A percentile compares a stretch with the other conserved stretches of the same genome.
These are phyloP conservation scores for Coecobrya sp. DNA, from an alignment of 2,888 invertebrate genomes.

Conservation along the genomic window DNA sequence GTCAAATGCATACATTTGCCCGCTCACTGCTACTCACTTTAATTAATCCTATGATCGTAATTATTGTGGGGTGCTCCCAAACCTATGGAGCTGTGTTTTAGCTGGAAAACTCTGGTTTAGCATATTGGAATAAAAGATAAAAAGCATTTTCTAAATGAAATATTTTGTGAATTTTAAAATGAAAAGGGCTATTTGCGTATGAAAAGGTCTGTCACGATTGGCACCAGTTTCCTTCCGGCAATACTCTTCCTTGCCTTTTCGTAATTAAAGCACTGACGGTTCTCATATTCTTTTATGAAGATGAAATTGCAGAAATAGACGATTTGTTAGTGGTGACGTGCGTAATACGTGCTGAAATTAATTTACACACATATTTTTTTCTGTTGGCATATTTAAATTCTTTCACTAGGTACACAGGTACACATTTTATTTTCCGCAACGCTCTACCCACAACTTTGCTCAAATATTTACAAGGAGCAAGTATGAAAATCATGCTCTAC, in stretches of 20 bases:
- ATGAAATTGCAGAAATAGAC: not conserved
- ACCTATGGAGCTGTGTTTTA: not conserved
- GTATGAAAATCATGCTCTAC: conserved; percentile 1
- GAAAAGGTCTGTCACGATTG: not conserved
- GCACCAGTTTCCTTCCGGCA: conserved; percentile 5
- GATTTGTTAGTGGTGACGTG: not conserved
- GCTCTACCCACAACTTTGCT: not conserved
- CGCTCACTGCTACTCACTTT: not conserved
- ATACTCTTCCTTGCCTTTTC: not conserved
- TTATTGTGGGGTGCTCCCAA: not conserved
- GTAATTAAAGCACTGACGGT: not conserved
- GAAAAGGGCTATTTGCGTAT: not conserved
- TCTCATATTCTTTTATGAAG: not conserved
- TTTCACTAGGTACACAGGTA: not conserved
- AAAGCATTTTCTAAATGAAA: not conserved
- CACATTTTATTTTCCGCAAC: not conserved
- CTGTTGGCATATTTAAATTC: not conserved
- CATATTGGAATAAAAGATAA: not conserved
- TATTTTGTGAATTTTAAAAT: not conserved
- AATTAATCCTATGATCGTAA: conserved; percentile 44
- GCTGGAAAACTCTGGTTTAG: not conserved
- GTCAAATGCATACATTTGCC: conserved; percentile 23
- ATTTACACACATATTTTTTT: not conserved
- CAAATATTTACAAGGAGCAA: conserved; percentile 43
- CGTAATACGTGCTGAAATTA: conserved; percentile 14